Percentiles rank a stretch among this genome's conserved stretches.
phyloP scores from a whole-genome alignment of 2,888 invertebrate genomes.

The Clunio marinus region DNA sequence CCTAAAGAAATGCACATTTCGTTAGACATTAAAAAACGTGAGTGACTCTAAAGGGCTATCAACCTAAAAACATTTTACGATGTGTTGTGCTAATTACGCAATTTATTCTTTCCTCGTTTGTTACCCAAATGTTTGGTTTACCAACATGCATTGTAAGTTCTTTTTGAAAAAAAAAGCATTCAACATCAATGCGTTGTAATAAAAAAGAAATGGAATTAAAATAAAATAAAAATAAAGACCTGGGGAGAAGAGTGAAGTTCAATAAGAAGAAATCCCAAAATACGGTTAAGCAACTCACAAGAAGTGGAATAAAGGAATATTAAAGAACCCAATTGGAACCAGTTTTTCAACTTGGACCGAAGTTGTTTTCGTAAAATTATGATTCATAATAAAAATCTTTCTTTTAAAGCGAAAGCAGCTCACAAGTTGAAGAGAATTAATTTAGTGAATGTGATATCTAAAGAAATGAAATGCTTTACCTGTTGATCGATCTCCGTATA shows the following conservation, averaged over 20 bases:
- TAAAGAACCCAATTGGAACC: conserved; percentile 17
- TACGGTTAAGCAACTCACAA: conserved; percentile 23
- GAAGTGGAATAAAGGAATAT: conserved; percentile 10
- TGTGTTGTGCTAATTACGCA: not conserved
- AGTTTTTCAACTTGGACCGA: conserved; percentile 6
- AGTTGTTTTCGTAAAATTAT: conserved; percentile 7
- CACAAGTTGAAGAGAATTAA: no score
- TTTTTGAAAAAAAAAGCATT: no score
- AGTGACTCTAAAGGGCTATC: no score
- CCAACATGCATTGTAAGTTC: not conserved
- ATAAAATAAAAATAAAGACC: no score
- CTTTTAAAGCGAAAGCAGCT: not conserved
- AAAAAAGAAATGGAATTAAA: no score
- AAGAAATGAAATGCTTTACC: not conserved
- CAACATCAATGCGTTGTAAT: no score
- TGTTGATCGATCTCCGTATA: conserved; percentile 20
- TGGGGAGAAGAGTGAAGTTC: no score
- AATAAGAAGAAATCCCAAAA: conserved; percentile 20
- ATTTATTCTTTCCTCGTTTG: not conserved
- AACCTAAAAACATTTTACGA: no score
- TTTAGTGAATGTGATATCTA: not conserved
- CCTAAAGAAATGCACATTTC: no score
- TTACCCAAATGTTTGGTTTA: not conserved
- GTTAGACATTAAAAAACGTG: no score
- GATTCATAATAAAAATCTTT: conserved; percentile 7